Evolutionary conservation across 2,113 vertebrate genomes (phyloP).

Genomic region (Ctenomys sociabilis): DNA sequence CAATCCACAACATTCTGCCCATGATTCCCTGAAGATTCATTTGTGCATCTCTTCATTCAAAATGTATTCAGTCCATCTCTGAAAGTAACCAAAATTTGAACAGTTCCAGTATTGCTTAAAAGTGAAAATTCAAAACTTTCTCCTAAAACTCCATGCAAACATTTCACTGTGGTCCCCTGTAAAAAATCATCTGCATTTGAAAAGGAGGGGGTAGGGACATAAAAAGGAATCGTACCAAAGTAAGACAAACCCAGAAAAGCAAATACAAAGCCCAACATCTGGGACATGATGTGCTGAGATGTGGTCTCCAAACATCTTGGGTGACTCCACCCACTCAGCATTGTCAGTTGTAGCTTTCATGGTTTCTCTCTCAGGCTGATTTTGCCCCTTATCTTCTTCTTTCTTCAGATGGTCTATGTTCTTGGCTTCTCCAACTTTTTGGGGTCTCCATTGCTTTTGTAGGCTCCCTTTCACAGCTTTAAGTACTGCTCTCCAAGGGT

Average conservation of each 20-base stretch:
- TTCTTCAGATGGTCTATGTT: background rate
- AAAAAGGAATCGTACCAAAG: no score
- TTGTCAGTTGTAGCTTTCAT: background rate
- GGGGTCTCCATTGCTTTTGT: background rate
- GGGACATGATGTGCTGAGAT: background rate
- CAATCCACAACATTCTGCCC: background rate
- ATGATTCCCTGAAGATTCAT: background rate
- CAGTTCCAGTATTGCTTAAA: background rate
- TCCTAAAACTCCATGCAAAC: background rate
- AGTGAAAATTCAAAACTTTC: background rate
- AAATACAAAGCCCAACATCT: background rate
- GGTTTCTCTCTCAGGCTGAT: background rate
- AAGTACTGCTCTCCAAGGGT: background rate
- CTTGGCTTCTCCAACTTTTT: background rate
- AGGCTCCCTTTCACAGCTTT: background rate
- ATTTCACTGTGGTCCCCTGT: background rate
- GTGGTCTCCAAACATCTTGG: background rate
- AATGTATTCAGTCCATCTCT: background rate
- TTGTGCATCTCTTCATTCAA: background rate
- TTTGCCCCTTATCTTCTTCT: background rate
- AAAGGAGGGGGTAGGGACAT: background rate
- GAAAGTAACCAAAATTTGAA: background rate
- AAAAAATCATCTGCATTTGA: background rate
- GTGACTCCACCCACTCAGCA: background rate
- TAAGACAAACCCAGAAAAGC: background rate